phyloP scores from a whole-genome alignment of 2,888 invertebrate species.

The Tetanocera ferruginea region DNA sequence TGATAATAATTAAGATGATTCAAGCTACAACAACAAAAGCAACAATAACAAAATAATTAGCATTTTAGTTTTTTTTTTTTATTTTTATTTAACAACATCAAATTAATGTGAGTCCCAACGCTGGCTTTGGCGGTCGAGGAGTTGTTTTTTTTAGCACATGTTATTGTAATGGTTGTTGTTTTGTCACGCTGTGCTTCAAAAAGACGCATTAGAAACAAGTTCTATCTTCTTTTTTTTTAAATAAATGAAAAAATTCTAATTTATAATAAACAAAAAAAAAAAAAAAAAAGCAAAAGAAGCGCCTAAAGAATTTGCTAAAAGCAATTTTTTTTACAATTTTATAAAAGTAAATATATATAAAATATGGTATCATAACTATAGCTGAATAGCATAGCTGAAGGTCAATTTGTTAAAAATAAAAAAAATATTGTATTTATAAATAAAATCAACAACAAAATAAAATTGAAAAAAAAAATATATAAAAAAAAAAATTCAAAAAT shows the following conservation, averaged over 20 bases:
- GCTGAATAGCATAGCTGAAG: too few relatives aligned
- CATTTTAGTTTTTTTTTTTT: too few relatives aligned
- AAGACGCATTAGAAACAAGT: slow-evolving; percentile 7
- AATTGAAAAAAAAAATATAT: too few relatives aligned
- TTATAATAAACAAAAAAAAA: neutral
- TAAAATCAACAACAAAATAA: too few relatives aligned
- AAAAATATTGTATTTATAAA: too few relatives aligned
- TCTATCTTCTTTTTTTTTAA: neutral
- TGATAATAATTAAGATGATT: neutral
- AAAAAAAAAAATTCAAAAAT: too few relatives aligned
- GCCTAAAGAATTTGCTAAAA: too few relatives aligned
- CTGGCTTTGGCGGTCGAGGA: neutral
- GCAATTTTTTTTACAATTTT: too few relatives aligned
- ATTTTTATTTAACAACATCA: neutral
- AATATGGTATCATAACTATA: too few relatives aligned
- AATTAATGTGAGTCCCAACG: neutral
- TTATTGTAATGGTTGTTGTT: neutral
- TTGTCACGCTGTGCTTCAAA: neutral
- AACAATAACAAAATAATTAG: slow-evolving; percentile 1
- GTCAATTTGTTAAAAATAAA: too few relatives aligned
- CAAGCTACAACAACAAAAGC: neutral
- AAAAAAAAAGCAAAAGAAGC: neutral
- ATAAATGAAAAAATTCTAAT: neutral
- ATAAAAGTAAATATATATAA: too few relatives aligned
- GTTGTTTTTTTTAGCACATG: neutral